Evolutionary conservation across 2,797 vertebrate species (phyloP).

Genomic region (Vireo griseus): DNA sequence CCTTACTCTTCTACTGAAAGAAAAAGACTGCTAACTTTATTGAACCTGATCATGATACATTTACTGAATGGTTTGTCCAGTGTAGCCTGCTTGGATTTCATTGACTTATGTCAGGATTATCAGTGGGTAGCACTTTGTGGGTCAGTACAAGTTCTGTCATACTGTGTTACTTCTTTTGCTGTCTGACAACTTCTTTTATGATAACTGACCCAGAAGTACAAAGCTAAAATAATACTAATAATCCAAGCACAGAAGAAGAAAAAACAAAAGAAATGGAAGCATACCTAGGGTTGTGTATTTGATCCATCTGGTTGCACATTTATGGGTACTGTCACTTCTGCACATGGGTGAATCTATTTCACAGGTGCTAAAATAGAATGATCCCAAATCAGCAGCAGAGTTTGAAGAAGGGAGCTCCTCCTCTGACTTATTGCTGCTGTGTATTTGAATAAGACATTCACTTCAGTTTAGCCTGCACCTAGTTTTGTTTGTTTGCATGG

Average conservation of each 20-base stretch:
- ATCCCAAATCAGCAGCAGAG: background rate
- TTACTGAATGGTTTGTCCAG: background rate
- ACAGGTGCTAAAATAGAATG: background rate
- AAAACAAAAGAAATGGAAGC: background rate
- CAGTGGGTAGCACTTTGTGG: background rate
- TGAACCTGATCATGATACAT: background rate
- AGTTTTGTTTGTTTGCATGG: slow-evolving; percentile 5
- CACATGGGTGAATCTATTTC: background rate
- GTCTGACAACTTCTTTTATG: background rate
- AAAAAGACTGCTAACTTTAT: background rate
- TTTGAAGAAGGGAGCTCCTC: background rate
- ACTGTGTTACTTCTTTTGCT: background rate
- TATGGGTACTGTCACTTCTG: background rate
- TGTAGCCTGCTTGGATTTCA: background rate
- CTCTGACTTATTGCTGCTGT: background rate
- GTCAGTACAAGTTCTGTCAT: background rate
- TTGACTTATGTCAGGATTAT: background rate
- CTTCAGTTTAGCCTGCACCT: background rate
- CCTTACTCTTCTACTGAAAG: background rate
- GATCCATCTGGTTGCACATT: background rate
- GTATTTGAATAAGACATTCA: background rate
- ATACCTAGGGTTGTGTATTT: background rate
- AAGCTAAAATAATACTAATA: background rate
- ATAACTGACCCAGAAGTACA: background rate
- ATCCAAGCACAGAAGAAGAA: background rate